Base-by-base conservation (phyloP, 2,888 invertebrate species). In the Oeneis ivallda region DNA sequence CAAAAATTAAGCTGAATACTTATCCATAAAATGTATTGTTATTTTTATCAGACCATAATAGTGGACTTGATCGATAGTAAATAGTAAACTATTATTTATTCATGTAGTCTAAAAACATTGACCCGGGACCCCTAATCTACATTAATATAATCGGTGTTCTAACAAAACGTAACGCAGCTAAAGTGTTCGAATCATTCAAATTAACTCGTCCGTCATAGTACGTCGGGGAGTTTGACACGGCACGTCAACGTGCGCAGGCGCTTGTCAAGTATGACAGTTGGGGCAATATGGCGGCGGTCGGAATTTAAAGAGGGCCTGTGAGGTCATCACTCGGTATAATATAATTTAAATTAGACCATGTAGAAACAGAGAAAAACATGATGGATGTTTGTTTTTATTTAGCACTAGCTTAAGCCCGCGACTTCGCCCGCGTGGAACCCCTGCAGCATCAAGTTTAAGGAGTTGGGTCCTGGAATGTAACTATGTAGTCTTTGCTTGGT, bases 171-270 rank as follows among this genome's bases (percentile, higher is more conserved):
- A 65, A 62, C 39, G 60, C 7, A 41, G 37, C 15, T 62, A 64
- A 62, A 58, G 47, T 61, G 41, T 56, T 70, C 54, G 49, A 62
- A 67, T 65, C 61, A 64, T 81, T 85, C 79, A 81, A 86, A 88
- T 88, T 86, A 87, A 88, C 86, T 85, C 87, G 81, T 89, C 86
- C 85, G 86, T 85, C 88, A 85, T 83, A 76, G 76, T 77, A 78
- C 75, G 82, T 81, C 75, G 68, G 70, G 76, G 78, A 83, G 84
- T 84, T 84, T 87, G 88, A 87, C 85, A 76, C 78, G 81, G 75
- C 81, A 80, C 82, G 86, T 87, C 87, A 85, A 77, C 83, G 73
- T 75, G 76, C 74, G 77, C 80, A 17, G 70, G 78, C 76, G 75
- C 78, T 74, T 68, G 75, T 73, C 73, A 71, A 72, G 68, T 69